Evolutionary conservation across 2,113 vertebrate species (phyloP).

Genomic region (Salminus brasiliensis): DNA sequence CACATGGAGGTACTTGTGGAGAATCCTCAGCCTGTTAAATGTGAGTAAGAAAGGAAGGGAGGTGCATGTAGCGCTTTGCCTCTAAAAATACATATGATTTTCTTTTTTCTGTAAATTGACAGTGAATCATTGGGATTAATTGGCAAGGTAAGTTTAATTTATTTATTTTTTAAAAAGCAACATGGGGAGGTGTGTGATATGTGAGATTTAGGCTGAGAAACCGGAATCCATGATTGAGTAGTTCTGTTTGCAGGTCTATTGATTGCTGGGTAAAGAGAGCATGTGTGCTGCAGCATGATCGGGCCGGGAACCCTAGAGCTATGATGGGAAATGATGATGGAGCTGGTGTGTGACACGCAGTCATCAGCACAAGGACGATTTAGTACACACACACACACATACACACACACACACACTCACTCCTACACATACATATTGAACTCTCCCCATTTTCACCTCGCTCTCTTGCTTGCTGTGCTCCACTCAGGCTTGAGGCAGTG

Average conservation of each 20-base stretch:
- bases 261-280: constrained; percentile 23
- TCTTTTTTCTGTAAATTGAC: too few species aligned
- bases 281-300: constrained; percentile 7
- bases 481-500: constrained; percentile 43
- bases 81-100: too few species aligned
- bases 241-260: constrained; percentile 18
- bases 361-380: constrained; percentile 59
- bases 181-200: background rate
- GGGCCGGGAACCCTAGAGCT: constrained; percentile 59
- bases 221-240: background rate
- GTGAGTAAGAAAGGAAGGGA: too few species aligned
- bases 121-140: too few species aligned
- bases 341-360: constrained; percentile 55
- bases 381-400: background rate
- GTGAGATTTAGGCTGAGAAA: constrained; percentile 2
- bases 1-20: too few species aligned
- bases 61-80: too few species aligned
- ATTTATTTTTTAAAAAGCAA: too few species aligned
- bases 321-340: constrained; percentile 67
- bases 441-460: constrained; percentile 6
- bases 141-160: too few species aligned
- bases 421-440: background rate
- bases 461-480: constrained; percentile 41
- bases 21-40: too few species aligned
- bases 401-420: constrained; percentile 5